These are phyloP conservation scores for Ophiothrix spiculata DNA, from an alignment of 35 echinoderm and acorn worm species.

Conservation along the genomic window DNA sequence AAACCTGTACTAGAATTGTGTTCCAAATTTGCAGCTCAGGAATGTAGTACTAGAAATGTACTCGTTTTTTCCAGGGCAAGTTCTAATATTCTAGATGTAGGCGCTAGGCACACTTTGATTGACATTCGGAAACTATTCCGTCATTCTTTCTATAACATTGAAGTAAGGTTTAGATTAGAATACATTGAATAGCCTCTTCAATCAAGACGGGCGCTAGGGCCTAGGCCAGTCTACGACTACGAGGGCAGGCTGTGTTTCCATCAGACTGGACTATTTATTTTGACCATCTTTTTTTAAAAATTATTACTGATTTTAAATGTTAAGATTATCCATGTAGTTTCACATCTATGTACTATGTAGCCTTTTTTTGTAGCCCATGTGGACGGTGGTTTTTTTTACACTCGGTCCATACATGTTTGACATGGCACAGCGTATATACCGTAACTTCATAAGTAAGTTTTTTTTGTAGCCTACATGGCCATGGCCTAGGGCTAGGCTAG, in stretches of 20 bases:
- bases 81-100: neutral
- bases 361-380: too few relatives aligned
- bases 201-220: neutral
- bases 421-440: neutral
- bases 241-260: neutral
- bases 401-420: neutral
- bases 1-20: too few relatives aligned
- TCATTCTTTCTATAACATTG: neutral
- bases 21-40: neutral
- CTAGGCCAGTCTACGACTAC: neutral
- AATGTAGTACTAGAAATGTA: neutral
- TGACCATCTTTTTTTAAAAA: neutral
- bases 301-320: neutral
- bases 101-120: neutral
- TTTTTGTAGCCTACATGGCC: neutral
- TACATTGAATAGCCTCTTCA: neutral
- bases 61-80: neutral
- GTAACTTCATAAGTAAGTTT: neutral
- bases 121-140: neutral
- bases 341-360: neutral
- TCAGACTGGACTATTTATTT: neutral
- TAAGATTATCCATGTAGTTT: neutral
- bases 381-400: neutral
- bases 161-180: neutral
- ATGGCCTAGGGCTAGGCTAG: neutral